Conservation (phyloP, 1,140 invertebrate genomes). For the Akabosia matsudoensis region DNA sequence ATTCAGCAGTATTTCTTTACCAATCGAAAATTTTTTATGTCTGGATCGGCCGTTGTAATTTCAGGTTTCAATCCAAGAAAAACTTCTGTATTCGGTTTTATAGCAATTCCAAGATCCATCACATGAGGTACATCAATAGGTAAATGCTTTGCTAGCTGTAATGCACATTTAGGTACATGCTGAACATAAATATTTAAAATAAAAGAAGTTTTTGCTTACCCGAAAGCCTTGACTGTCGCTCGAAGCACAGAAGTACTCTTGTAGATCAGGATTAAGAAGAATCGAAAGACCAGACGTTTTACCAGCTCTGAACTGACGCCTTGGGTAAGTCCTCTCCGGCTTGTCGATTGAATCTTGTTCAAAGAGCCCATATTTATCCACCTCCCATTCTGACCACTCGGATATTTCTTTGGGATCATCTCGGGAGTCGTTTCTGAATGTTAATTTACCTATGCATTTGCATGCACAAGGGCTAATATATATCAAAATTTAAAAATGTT, state of each 20-base stretch:
- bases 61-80: constrained; percentile 38
- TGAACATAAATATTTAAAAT: not conserved
- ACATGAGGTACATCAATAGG: constrained; percentile 43
- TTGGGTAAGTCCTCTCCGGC: not conserved
- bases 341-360: not conserved
- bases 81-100: constrained; percentile 41
- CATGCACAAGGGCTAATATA: too few relatives aligned
- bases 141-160: constrained; percentile 36
- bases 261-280: constrained; percentile 33
- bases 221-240: constrained; percentile 42
- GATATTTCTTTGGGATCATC: constrained; percentile 12
- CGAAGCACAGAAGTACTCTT: constrained; percentile 45
- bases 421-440: constrained; percentile 6
- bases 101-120: constrained; percentile 39
- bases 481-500: not conserved
- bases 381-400: constrained; percentile 12
- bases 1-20: not conserved
- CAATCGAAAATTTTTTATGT: not conserved
- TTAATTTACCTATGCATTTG: too few relatives aligned
- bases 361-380: not conserved
- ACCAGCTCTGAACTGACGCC: constrained; percentile 6
- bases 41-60: constrained; percentile 39
- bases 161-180: too few relatives aligned
- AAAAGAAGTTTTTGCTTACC: too few relatives aligned
- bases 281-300: constrained; percentile 15